Evolutionary conservation across 2,113 vertebrate genomes (phyloP).

Genomic region (Agapornis roseicollis): DNA sequence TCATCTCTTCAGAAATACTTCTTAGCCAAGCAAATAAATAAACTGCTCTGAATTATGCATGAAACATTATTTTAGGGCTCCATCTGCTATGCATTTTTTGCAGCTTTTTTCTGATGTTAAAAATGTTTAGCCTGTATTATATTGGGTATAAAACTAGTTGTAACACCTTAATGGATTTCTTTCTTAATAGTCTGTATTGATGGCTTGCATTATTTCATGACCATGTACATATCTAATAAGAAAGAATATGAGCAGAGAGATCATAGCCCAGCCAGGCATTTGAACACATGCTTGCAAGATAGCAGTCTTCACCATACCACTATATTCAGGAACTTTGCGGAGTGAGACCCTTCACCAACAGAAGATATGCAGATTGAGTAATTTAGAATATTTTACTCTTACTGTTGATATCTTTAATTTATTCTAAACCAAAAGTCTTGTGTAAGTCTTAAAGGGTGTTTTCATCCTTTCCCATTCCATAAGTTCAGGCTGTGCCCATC

Average conservation of each 20-base stretch:
- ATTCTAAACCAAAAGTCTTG: background rate
- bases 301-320: background rate
- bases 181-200: background rate
- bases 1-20: conserved; percentile 8
- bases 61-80: conserved; percentile 11
- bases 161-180: background rate
- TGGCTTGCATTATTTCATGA: background rate
- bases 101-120: background rate
- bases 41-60: conserved; percentile 30
- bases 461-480: background rate
- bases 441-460: background rate
- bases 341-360: background rate
- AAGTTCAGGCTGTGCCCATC: background rate
- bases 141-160: background rate
- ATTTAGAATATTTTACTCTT: background rate
- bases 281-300: background rate
- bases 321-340: background rate
- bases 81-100: background rate
- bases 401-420: background rate
- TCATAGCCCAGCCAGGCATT: background rate
- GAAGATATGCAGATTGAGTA: background rate
- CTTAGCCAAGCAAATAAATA: background rate
- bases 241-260: background rate
- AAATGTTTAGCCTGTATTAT: background rate
- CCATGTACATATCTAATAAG: background rate